Evolutionary conservation across 2,797 vertebrate species (phyloP).

Genomic region (Hyperoplus immaculatus): DNA sequence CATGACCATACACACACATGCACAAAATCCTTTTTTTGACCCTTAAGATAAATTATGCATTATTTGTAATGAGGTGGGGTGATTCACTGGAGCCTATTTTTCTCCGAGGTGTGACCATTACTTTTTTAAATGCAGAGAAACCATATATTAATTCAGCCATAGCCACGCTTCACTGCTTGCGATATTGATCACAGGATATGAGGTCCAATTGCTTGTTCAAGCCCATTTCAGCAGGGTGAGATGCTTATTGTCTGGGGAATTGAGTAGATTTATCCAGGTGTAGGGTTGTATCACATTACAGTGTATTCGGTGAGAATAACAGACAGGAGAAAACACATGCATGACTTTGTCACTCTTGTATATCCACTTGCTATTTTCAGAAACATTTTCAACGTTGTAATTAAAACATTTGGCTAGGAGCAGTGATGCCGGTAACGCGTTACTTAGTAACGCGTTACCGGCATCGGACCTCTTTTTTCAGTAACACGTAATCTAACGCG

Average conservation of each 20-base stretch:
- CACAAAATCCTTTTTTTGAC: background rate
- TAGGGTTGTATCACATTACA: constrained; percentile 30
- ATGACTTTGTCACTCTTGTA: background rate
- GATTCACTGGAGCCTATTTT: constrained; percentile 36
- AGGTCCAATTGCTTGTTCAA: constrained; percentile 45
- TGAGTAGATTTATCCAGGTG: constrained; percentile 2
- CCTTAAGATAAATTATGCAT: constrained; percentile 56
- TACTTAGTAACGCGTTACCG: too few species aligned
- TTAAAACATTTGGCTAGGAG: too few species aligned
- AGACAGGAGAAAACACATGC: constrained; percentile 3
- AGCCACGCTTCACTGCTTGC: constrained; percentile 27
- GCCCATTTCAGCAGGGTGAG: constrained; percentile 29
- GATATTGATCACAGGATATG: constrained; percentile 58
- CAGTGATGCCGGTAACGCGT: too few species aligned
- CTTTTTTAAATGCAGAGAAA: constrained; percentile 35
- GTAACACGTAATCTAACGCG: too few species aligned
- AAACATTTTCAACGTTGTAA: too few species aligned
- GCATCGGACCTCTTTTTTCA: too few species aligned
- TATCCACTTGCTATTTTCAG: constrained; percentile 5
- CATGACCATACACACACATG: constrained; percentile 15
- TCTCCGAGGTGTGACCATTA: constrained; percentile 29
- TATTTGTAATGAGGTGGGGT: constrained; percentile 51
- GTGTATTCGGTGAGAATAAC: constrained; percentile 7
- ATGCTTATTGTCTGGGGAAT: constrained; percentile 21
- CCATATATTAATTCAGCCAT: constrained; percentile 45